Base-by-base conservation (phyloP, 2,888 invertebrate genomes). In the Tridacna gigas region DNA sequence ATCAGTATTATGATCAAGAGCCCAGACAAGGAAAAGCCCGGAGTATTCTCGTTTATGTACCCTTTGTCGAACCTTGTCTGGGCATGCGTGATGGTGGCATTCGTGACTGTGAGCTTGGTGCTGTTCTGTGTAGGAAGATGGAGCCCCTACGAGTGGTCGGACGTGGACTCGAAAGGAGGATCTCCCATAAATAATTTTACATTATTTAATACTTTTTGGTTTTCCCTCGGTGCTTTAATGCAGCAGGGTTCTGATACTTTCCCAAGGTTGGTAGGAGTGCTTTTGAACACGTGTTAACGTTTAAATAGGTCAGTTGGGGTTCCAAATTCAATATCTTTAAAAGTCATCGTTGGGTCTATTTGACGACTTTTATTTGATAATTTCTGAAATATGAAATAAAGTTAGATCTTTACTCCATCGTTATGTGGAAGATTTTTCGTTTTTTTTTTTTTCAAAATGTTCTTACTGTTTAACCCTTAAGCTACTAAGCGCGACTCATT, bases 171-270 rank as follows among this genome's bases (percentile, higher is more conserved):
- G 0, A 86, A 89, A 79, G 89, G 84, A 71, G 84, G 86, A 65
- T 74, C 84, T 20, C 86, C 89, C 12, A 87, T 86, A n/a, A 94
- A 94, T 86, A 91, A 93, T 82, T 99, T 99, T 95, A 98, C 97
- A 92, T 97, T 99, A 94, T 96, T 97, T 95, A 99, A 99, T 95
- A 98, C 98, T 84, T 96, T 99, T 91, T 99, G 99, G 99, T 99
- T 99, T 95, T 97, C 99, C 0, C 96, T 99, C 87, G 99, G 98
- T 48, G 98, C 99, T 67, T 98, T 99, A 95, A 99, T 99, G 98
- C 99, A 99, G 95, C 99, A 99, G 95, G 99, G 99, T 85, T 98
- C 98, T 94, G 99, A 99, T 95, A 97, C 99, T 89, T 97, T 98
- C 80, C 99, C 99, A 56, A 97, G 98, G 97, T 98, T 96, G 89